Conservation (phyloP, 2,797 vertebrate species). For the Channa striata region DNA sequence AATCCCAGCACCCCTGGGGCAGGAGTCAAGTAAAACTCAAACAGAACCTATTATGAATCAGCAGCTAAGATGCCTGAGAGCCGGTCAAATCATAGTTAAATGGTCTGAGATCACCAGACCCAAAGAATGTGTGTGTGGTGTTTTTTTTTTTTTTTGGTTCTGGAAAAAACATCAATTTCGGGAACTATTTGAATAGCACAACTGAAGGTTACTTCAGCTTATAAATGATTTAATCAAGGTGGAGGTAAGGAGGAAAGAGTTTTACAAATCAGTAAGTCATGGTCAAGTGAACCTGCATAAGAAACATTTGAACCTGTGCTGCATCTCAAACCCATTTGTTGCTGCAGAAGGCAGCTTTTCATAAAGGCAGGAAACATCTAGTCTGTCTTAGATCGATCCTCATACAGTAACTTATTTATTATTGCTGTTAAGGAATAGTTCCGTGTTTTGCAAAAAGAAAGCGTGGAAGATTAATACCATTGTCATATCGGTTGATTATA, state of each 20-base stretch:
- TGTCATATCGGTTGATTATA: too few species aligned
- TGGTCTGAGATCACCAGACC: conserved; percentile 38
- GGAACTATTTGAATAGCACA: conserved; percentile 31
- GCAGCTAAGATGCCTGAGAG: conserved; percentile 55
- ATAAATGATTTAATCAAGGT: conserved; percentile 14
- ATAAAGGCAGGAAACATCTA: too few species aligned
- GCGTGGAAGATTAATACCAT: too few species aligned
- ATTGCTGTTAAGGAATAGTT: too few species aligned
- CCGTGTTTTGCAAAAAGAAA: too few species aligned
- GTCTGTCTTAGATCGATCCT: too few species aligned
- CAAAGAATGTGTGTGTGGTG: conserved; percentile 55
- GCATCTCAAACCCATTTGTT: too few species aligned
- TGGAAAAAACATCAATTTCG: conserved; percentile 40
- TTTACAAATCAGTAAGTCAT: conserved; percentile 23
- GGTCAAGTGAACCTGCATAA: background rate
- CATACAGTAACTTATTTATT: too few species aligned
- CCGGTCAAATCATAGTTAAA: conserved; percentile 33
- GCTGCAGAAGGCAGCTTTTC: too few species aligned
- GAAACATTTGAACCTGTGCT: background rate
- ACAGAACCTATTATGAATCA: conserved; percentile 58
- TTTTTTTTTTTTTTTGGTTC: too few species aligned
- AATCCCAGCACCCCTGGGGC: conserved; percentile 58
- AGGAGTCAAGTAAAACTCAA: conserved; percentile 61
- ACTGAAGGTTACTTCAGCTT: background rate
- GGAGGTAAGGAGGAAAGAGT: background rate